Evolutionary conservation across 1,140 invertebrate species (phyloP), one percentile per base, ranked within the genome.

Genomic region (Caenorhabditis brenneri): DNA sequence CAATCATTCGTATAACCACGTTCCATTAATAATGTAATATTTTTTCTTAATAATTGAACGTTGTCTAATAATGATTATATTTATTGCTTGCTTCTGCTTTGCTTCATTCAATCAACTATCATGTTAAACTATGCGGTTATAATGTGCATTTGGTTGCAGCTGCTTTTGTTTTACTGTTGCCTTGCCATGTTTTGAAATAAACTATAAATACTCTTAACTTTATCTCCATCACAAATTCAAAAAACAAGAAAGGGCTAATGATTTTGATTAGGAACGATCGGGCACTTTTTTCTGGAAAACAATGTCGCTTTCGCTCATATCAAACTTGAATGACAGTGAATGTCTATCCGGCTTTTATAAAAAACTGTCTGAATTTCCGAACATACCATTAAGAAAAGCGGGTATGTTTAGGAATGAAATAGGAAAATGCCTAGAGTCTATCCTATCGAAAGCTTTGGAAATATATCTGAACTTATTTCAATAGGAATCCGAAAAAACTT

Each of bases 1-100:
- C 48, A 78, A 31, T 78, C 84, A 39, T 83, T 65, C 22, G 36
- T 82, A 29, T 82, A 58, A 24, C 29, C 36, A 74, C 65, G 33
- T 42, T 46, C 12, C 12, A 4, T 39, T 46, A 74, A 39, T 46
- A 42, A 42, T 4, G 22, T 42, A 33, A 74, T 42, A 31, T 46
- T 16, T 74, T 65, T 16, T 65, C 9, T 42, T 74, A 74, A 74
- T 74, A 74, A 42, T 74, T 74, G 36, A 42, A 74, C 65, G 65
- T 74, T 74, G 65, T 42, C 46, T 74, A 74, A 74, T 74, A 74
- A 74, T 74, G 33, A 5, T 74, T 24, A 33, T 39, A 22, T 36
- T 65, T 16, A 7, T 74, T 74, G n/a, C 6, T 74, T 74, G 36
- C 65, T 74, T 74, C 49, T 55, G 53, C 53, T 74, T 39, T 42